These are phyloP conservation scores for Idris sp. DNA, from an alignment of 1,140 invertebrate genomes.

Conservation along the genomic window DNA sequence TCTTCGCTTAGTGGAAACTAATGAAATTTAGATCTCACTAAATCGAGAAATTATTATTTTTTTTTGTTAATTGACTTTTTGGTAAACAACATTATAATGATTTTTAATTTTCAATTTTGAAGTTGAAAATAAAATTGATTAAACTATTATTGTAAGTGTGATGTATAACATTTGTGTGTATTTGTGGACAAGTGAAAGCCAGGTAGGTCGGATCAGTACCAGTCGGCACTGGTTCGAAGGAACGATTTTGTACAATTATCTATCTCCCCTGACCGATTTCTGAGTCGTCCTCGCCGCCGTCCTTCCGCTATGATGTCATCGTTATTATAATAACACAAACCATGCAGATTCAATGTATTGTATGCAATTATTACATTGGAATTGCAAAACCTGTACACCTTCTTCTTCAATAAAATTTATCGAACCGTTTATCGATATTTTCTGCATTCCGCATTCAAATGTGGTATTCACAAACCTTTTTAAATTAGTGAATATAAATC, in stretches of 20 bases:
- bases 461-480: too few species aligned
- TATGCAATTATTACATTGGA: conserved; percentile 35
- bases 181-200: conserved; percentile 34
- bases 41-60: too few species aligned
- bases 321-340: conserved; percentile 33
- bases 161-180: conserved; percentile 25
- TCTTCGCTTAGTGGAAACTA: too few species aligned
- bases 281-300: conserved; percentile 46
- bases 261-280: conserved; percentile 52
- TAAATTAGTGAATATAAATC: too few species aligned
- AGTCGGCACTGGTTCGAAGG: conserved; percentile 12
- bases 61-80: too few species aligned
- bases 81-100: too few species aligned
- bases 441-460: too few species aligned
- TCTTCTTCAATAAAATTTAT: conserved; percentile 32
- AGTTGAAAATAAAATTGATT: too few species aligned
- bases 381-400: conserved; percentile 31
- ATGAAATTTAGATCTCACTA: too few species aligned
- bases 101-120: too few species aligned
- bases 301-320: conserved; percentile 49
- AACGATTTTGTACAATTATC: conserved; percentile 23
- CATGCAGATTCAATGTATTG: conserved; percentile 28
- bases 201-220: conserved; percentile 13
- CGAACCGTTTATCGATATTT: conserved; percentile 21
- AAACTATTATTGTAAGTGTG: conserved; percentile 2